Conservation (phyloP, 92 coral and sea anemone species). For the Actinostola sp. region DNA sequence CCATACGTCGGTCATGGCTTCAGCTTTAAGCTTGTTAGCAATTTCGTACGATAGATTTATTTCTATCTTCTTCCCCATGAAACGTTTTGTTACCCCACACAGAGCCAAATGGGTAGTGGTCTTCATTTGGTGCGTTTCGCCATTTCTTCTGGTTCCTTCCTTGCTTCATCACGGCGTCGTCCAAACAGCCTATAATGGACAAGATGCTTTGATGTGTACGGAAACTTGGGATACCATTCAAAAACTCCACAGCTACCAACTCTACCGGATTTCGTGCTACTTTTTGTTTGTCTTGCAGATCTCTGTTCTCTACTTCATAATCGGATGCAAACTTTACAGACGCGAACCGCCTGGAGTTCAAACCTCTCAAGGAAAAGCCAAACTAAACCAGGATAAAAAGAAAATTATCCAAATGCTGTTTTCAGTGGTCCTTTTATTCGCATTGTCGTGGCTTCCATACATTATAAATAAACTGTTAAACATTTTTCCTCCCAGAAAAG, state of each 20-base stretch:
- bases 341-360: slow-evolving; percentile 77
- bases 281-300: slow-evolving; percentile 77
- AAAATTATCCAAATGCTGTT: slow-evolving; percentile 79
- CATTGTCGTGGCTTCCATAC: slow-evolving; percentile 82
- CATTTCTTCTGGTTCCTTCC: slow-evolving; percentile 72
- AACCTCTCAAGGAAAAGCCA: slow-evolving; percentile 56
- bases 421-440: slow-evolving; percentile 68
- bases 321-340: slow-evolving; percentile 69
- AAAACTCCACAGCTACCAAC: slow-evolving; percentile 57
- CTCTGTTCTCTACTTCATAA: slow-evolving; percentile 65
- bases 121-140: slow-evolving; percentile 76
- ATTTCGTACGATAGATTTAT: slow-evolving; percentile 82
- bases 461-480: slow-evolving; percentile 74
- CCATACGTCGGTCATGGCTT: slow-evolving; percentile 86
- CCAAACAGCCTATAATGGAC: slow-evolving; percentile 18
- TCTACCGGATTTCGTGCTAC: slow-evolving; percentile 67
- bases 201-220: slow-evolving; percentile 51
- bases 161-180: slow-evolving; percentile 64
- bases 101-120: slow-evolving; percentile 58
- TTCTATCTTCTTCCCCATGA: slow-evolving; percentile 77
- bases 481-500: slow-evolving; percentile 62
- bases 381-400: slow-evolving; percentile 58
- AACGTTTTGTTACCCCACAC: slow-evolving; percentile 41
- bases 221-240: slow-evolving; percentile 69
- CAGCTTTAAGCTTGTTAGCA: slow-evolving; percentile 74